phyloP scores from a whole-genome alignment of 2,113 vertebrate genomes.

The Myrmecophaga tridactyla region DNA sequence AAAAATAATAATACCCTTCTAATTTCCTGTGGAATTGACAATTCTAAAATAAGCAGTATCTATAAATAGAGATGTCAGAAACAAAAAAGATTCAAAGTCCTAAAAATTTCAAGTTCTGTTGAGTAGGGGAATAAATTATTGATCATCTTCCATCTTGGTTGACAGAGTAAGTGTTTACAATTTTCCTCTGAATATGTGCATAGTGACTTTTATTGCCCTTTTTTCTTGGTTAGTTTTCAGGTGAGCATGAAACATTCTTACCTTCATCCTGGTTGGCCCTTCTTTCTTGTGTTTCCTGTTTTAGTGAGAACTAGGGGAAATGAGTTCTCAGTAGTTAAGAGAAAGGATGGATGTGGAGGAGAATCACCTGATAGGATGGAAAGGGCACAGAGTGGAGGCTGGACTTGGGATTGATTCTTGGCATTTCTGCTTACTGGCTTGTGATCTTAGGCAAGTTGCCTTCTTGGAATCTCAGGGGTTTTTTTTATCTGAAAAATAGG shows the following conservation, averaged over 20 bases:
- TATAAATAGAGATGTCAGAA: constrained; percentile 13
- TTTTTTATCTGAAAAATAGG: background rate
- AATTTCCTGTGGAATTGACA: background rate
- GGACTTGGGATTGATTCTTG: background rate
- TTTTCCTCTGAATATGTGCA: background rate
- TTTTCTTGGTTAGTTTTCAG: background rate
- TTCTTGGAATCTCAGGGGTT: background rate
- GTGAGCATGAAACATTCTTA: background rate
- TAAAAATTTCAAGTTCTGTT: background rate
- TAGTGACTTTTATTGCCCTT: background rate
- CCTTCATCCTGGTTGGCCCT: background rate
- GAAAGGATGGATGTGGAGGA: background rate
- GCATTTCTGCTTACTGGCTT: background rate
- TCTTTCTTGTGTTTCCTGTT: background rate
- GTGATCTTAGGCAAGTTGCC: background rate
- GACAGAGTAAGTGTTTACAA: constrained; percentile 12
- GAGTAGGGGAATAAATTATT: background rate
- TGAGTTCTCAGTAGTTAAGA: background rate
- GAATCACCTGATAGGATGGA: background rate
- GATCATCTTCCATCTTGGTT: background rate
- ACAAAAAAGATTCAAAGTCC: background rate
- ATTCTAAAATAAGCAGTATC: background rate
- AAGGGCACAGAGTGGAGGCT: background rate
- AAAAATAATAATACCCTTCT: background rate
- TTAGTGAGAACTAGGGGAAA: background rate